Base-by-base conservation (phyloP, 2,113 vertebrate genomes). In the Hippocampus barbouri region DNA sequence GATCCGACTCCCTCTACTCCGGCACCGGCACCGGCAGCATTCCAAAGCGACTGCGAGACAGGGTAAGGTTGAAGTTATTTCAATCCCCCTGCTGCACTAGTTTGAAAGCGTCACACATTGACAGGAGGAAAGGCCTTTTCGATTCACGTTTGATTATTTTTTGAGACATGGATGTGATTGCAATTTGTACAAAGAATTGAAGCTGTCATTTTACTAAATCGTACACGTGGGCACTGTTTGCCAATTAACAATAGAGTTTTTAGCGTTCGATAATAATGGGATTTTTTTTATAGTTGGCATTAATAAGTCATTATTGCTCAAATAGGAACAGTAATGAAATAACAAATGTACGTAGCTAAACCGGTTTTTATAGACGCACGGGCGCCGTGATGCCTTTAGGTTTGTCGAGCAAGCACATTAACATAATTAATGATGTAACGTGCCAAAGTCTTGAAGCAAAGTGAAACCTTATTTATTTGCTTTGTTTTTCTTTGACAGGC, bases 21-120 rank as follows among this genome's bases (percentile, higher is more conserved):
- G 34, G 34, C 34, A 38, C 34, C 34, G 34, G 34, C 34, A 38
- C 79, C 90, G 57, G 89, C 43, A 63, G 60, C 76, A 6, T 79
- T 90, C 57, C 90, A 91, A 34, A 85, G 69, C 86, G 90, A 92
- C 16, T 79, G 85, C 86, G 91, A 92, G 63, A 71, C 86, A 21
- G 89, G 89, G 93, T 93, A 47, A 92, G 93, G 38, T 23, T 27
- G 23, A 66, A 59, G 1, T 90, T 14, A 66, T 20, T 68, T 11
- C 9, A 4, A 15, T 5, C 53, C 43, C n/a, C 2, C n/a, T n/a
- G n/a, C 65, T 9, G 4, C 18, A 34, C 43, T 9, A 30, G 7
- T n/a, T 41, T n/a, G 61, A 40, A 23, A 23, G 25, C 63, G 63
- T 65, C 40, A 65, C 34, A 41, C 8, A 14, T 34, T 63, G 62